Conservation (phyloP, 2,113 vertebrate genomes). For the Paraplagusia blochii region DNA sequence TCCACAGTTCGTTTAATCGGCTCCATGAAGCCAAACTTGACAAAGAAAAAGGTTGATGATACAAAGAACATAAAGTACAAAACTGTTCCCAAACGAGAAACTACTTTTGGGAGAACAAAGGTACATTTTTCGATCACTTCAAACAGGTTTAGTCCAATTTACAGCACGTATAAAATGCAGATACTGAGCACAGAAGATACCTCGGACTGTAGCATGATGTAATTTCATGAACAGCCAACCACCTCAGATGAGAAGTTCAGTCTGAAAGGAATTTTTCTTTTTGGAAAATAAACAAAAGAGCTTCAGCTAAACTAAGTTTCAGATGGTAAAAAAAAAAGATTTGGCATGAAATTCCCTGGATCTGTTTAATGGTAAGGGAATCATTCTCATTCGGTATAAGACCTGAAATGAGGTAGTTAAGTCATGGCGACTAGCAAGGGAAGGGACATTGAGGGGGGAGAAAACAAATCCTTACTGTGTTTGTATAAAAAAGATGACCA, state of each 20-base stretch:
- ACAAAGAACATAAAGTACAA: slow-evolving; percentile 83
- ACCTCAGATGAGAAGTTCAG: slow-evolving; percentile 73
- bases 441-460: no score
- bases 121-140: slow-evolving; percentile 73
- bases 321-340: slow-evolving; percentile 69
- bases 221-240: slow-evolving; percentile 71
- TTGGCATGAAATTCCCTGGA: slow-evolving; percentile 70
- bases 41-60: slow-evolving; percentile 74
- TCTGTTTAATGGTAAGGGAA: slow-evolving; percentile 33
- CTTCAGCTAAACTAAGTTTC: slow-evolving; percentile 72
- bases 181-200: slow-evolving; percentile 76
- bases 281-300: slow-evolving; percentile 74
- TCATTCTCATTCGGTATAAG: slow-evolving; percentile 53
- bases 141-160: slow-evolving; percentile 76
- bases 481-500: slow-evolving; percentile 12
- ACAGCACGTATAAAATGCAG: slow-evolving; percentile 77
- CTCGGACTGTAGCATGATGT: slow-evolving; percentile 69
- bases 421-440: slow-evolving; percentile 38
- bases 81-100: slow-evolving; percentile 71
- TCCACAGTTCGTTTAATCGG: slow-evolving; percentile 89
- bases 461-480: slow-evolving; percentile 33
- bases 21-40: slow-evolving; percentile 96
- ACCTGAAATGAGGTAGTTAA: slow-evolving; percentile 58
- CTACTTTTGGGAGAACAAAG: slow-evolving; percentile 67
- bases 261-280: slow-evolving; percentile 78